Evolutionary conservation across 2,113 vertebrate species (phyloP).

Genomic region (Salvelinus sp.): DNA sequence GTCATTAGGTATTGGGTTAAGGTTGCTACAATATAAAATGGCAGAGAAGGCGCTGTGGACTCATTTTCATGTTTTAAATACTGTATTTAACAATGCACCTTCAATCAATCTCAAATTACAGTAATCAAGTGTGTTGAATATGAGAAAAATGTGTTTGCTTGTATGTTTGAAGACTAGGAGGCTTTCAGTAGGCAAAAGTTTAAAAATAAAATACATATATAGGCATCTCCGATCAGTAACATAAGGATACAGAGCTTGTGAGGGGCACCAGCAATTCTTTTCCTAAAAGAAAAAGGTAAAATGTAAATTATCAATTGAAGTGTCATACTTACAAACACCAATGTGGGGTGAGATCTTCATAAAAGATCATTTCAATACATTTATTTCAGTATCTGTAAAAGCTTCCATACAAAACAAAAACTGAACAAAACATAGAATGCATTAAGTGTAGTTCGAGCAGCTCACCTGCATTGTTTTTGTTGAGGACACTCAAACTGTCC

Average conservation of each 20-base stretch:
- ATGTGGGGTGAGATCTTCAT: too few species aligned
- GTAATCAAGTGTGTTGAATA: not conserved
- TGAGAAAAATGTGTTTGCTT: not conserved
- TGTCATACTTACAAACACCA: not conserved
- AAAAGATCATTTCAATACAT: not conserved
- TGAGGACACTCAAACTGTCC: conserved; percentile 86
- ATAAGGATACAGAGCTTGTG: conserved; percentile 94
- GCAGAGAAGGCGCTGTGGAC: too few species aligned
- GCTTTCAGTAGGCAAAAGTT: too few species aligned
- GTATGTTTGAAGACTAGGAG: too few species aligned
- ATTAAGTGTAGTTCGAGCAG: not conserved
- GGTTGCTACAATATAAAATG: too few species aligned
- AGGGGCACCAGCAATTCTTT: conserved; percentile 90
- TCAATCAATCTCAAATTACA: not conserved
- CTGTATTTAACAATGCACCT: not conserved
- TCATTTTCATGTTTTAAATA: not conserved
- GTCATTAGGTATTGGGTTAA: too few species aligned
- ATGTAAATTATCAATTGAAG: not conserved
- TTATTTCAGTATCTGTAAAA: not conserved
- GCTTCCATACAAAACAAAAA: not conserved
- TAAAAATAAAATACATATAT: not conserved
- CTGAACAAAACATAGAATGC: not conserved
- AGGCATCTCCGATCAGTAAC: not conserved
- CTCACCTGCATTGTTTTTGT: conserved; percentile 84
- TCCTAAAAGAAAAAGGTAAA: conserved; percentile 66